Evolutionary conservation across 64 coral and sea anemone species (phyloP).

Genomic region (Porites lutea): DNA sequence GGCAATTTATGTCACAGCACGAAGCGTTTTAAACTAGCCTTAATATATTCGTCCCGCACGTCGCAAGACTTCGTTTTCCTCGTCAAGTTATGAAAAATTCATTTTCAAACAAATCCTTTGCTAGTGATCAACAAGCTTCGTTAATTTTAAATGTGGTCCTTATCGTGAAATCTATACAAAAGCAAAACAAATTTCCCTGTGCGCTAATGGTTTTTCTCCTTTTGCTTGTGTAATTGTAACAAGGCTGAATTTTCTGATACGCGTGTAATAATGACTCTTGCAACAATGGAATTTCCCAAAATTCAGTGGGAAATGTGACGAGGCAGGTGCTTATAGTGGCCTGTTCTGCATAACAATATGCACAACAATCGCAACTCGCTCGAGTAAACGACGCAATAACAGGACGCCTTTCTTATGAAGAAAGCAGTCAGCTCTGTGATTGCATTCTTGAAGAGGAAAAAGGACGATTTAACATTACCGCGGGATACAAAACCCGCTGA

Average conservation of each 20-base stretch:
- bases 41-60: neutral
- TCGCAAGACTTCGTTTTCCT: neutral
- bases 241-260: neutral
- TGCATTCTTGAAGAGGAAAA: constrained; percentile 82
- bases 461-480: constrained; percentile 17
- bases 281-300: constrained; percentile 33
- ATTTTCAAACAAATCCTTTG: constrained; percentile 5
- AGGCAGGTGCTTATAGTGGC: neutral
- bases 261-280: neutral
- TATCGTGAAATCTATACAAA: constrained; percentile 42
- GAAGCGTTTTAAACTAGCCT: neutral
- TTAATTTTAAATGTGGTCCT: constrained; percentile 38
- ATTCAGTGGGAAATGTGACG: neutral
- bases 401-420: constrained; percentile 47
- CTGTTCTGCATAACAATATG: constrained; percentile 42
- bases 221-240: neutral
- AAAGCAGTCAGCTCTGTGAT: constrained; percentile 88
- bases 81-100: constrained; percentile 24
- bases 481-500: constrained; percentile 21
- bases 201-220: constrained; percentile 12
- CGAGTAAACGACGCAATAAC: constrained; percentile 13
- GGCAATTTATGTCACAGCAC: neutral
- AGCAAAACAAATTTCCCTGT: neutral
- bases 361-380: constrained; percentile 7
- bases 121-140: constrained; percentile 32